A percentile compares a stretch with the other conserved stretches of the same genome.
Conservation (phyloP, 2,888 invertebrate species). For the Mantis religiosa region DNA sequence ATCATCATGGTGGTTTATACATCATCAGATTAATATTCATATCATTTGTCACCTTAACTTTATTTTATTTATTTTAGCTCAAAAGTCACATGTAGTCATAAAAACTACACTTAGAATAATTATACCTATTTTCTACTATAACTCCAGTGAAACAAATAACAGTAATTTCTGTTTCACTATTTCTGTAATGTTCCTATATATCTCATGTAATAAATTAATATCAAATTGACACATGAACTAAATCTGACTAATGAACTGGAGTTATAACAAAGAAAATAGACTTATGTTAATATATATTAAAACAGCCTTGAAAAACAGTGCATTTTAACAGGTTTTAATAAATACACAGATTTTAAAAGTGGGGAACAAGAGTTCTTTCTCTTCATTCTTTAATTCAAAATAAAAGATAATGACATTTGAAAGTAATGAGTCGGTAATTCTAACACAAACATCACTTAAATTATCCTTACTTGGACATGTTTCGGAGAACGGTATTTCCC, state of each 20-base stretch:
- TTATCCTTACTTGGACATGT: no score
- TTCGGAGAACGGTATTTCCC: no score
- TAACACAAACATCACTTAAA: no score
- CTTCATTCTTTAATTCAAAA: not conserved
- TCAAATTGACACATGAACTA: not conserved
- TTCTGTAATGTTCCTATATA: not conserved
- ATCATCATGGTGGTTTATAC: no score
- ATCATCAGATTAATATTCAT: not conserved
- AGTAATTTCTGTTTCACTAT: not conserved
- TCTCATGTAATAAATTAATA: not conserved
- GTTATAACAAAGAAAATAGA: not conserved
- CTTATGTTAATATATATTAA: not conserved
- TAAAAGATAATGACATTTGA: not conserved
- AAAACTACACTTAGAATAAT: not conserved
- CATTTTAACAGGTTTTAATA: not conserved
- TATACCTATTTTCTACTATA: not conserved
- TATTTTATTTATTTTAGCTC: constrained; percentile 30
- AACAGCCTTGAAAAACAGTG: not conserved
- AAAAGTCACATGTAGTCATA: not conserved
- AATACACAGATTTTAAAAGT: no score
- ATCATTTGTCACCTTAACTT: constrained; percentile 28
- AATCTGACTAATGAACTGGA: not conserved
- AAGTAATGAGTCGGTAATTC: no score
- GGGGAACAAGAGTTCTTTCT: not conserved
- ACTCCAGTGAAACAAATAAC: not conserved